Conservation (phyloP, 1,140 invertebrate species). For the Bombyx mandarina region DNA sequence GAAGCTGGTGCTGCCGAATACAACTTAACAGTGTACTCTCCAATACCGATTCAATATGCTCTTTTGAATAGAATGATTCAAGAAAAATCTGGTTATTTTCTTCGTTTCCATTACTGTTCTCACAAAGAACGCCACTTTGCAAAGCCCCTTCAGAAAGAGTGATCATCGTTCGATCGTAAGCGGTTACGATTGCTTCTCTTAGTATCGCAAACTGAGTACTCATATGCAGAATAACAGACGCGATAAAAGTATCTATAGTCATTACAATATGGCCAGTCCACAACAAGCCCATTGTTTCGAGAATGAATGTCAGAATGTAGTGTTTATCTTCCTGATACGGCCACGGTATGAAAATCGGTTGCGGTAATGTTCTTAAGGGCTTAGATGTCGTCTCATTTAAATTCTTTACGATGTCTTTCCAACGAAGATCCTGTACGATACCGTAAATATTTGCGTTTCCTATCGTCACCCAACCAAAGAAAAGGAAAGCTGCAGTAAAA, state of each 20-base stretch:
- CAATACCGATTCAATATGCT: conserved; percentile 42
- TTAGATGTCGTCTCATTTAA: conserved; percentile 31
- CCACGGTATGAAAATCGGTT: conserved; percentile 62
- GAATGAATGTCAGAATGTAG: conserved; percentile 42
- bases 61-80: conserved; percentile 20
- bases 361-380: conserved; percentile 41
- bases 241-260: conserved; percentile 59
- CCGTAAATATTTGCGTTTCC: conserved; percentile 52
- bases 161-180: conserved; percentile 42
- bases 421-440: conserved; percentile 45
- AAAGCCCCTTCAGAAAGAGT: conserved; percentile 21
- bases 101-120: conserved; percentile 6
- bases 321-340: conserved; percentile 38
- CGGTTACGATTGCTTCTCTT: conserved; percentile 48
- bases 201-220: conserved; percentile 51
- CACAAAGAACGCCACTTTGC: neutral
- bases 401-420: conserved; percentile 37
- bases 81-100: conserved; percentile 29
- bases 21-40: conserved; percentile 32
- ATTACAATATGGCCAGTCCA: conserved; percentile 65
- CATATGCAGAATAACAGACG: conserved; percentile 57
- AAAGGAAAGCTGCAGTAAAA: conserved; percentile 47
- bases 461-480: conserved; percentile 61
- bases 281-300: conserved; percentile 53
- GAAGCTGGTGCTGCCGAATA: conserved; percentile 48